Base-by-base conservation (phyloP, 1,140 invertebrate genomes). In the Agraylea sexmaculata region DNA sequence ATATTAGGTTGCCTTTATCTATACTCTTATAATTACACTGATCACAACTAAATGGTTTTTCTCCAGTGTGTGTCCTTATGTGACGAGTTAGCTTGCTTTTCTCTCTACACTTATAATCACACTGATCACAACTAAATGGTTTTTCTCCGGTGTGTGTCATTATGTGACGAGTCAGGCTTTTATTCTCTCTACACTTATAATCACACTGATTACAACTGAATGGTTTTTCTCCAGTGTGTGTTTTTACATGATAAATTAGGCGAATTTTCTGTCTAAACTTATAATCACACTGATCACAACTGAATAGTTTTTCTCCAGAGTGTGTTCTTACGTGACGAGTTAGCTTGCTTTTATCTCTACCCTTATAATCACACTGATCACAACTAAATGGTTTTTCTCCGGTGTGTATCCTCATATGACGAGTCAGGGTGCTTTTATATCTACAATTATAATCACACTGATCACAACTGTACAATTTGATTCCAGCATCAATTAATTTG, bases 151-250 rank as follows among this genome's bases (percentile, higher is more conserved):
- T 17, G 10, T 34, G 32, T 4, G 32, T 34, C 7, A 34, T 10
- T 19, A 11, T 19, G n/a, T 34, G 5, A 16, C 4, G 5, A 16
- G 21, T n/a, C 32, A 13, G 3, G 32, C n/a, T n/a, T n/a, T n/a
- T n/a, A n/a, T n/a, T n/a, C n/a, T n/a, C n/a, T n/a, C n/a, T n/a
- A n/a, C n/a, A n/a, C n/a, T n/a, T 13, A 18, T 34, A 34, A 16
- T 34, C 15, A 19, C 32, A 34, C n/a, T 13, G 18, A 12, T 17
- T n/a, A 23, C 35, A 37, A 17, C 7, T 2, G 17, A n/a, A 13
- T 11, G 35, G 35, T 37, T 37, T 37, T 12, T 37, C 35, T 1
- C 35, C 35, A 3, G 35, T 37, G 13, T 37, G 35, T 4, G n/a
- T 22, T 5, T n/a, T 12, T 1, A n/a, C 12, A 13, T 37, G 35